Base-by-base conservation (phyloP, 2,113 vertebrate genomes). In the Gobiocypris rarus region DNA sequence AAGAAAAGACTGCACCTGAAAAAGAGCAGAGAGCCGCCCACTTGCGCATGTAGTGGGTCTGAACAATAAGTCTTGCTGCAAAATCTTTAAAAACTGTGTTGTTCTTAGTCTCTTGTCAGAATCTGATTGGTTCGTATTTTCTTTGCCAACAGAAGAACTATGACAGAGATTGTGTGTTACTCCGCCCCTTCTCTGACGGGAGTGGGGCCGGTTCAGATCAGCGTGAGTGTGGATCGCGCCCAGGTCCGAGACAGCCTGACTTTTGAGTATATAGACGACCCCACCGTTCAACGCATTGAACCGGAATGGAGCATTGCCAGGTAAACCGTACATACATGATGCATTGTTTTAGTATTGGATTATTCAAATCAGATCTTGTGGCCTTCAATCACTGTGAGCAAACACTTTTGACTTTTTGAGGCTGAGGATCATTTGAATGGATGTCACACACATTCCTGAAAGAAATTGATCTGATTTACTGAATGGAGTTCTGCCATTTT, bases 271-370 rank as follows among this genome's bases (percentile, higher is more conserved):
- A 99, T 98, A 1, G 97, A 98, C 0, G 98, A 99, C 83, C 98
- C 98, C 0, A 97, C 95, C 0, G 97, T 99, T 26, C 95, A 95
- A 86, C 96, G 96, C 81, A 95, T 99, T 0, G 98, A 99, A 9
- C 98, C 98, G 0, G 97, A 99, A 85, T 99, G 98, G 98, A 99
- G 97, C 93, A 99, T 99, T 0, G 94, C 97, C 85, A 99, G 97
- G 98, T 99, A 92, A n/a, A 83, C 3, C 15, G 17, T 38, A 38
- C 13, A 41, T 4, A 67, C 69, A 52, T 48, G 69, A 19, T 70
- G 7, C 14, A 58, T 9, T 43, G 5, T 10, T 59, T 38, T 43
- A 71, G 41, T 50, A 26, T 7, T 75, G 45, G 24, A 28, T 52
- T 52, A 9, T 75, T 15, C 14, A 75, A 1, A 22, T 41, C 19